phyloP scores from a whole-genome alignment of 2,113 vertebrate genomes.

The Glaucidium brasilianum region DNA sequence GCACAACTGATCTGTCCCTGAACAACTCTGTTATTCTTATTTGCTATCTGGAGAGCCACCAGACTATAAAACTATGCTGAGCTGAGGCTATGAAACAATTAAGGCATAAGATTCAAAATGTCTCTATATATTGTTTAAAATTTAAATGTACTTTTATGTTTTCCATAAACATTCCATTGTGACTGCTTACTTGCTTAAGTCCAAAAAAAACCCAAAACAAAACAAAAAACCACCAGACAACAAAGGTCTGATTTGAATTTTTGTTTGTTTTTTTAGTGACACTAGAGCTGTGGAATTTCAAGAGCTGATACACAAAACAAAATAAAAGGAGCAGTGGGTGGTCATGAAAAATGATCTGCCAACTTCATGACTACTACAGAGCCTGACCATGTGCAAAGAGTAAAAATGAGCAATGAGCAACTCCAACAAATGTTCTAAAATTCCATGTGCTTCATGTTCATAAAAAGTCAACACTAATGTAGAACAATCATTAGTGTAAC shows the following conservation, averaged over 20 bases:
- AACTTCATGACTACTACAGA: not conserved
- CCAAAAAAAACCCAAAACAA: not conserved
- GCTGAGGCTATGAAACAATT: not conserved
- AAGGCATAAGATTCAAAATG: not conserved
- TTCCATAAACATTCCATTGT: not conserved
- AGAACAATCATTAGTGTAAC: not conserved
- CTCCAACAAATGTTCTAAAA: not conserved
- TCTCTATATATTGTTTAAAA: not conserved
- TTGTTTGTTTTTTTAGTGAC: not conserved
- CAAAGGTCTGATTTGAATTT: not conserved
- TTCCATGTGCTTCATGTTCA: not conserved
- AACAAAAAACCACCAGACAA: not conserved
- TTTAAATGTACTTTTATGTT: not conserved
- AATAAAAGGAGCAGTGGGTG: not conserved
- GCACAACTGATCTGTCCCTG: not conserved
- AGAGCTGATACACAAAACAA: not conserved
- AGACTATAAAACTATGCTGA: not conserved
- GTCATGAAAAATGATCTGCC: not conserved
- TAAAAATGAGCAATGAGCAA: not conserved
- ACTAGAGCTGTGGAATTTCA: not conserved
- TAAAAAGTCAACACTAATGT: not conserved
- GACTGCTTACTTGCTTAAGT: not conserved
- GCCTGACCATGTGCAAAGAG: not conserved
- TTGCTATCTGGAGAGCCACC: not conserved
- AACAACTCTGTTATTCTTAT: not conserved